Evolutionary conservation across 2,888 invertebrate species (phyloP).

Genomic region (Hymenopus coronatus): DNA sequence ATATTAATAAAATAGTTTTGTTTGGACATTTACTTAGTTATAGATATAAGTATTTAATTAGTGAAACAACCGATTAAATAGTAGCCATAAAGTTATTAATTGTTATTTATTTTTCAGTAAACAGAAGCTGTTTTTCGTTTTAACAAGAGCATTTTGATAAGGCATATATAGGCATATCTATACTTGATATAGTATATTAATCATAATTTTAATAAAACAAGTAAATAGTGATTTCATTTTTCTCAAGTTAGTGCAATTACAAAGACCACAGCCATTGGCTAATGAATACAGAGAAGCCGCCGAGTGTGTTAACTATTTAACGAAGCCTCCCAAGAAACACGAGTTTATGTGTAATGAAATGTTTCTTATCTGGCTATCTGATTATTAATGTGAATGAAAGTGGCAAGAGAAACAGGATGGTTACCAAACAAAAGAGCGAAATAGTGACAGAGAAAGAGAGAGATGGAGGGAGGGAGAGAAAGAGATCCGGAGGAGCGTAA

Average conservation of each 20-base stretch:
- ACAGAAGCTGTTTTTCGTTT: too few relatives aligned
- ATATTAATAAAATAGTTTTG: too few relatives aligned
- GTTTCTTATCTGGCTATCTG: not conserved
- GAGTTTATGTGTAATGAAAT: not conserved
- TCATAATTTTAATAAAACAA: not conserved
- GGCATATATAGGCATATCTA: too few relatives aligned
- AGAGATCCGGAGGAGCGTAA: conserved; percentile 4
- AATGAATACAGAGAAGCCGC: not conserved
- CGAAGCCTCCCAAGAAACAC: not conserved
- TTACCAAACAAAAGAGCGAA: conserved; percentile 31
- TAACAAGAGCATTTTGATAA: too few relatives aligned
- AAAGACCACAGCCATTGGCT: not conserved
- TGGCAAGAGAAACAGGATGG: conserved; percentile 22
- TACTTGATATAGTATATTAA: too few relatives aligned
- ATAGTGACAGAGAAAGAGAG: conserved; percentile 22
- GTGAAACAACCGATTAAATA: too few relatives aligned
- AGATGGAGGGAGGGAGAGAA: conserved; percentile 11
- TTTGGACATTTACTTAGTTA: too few relatives aligned
- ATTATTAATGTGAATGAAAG: conserved; percentile 18
- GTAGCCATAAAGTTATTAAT: too few relatives aligned
- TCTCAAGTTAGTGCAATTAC: not conserved
- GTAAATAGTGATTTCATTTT: not conserved
- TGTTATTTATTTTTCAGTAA: too few relatives aligned
- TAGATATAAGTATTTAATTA: too few relatives aligned
- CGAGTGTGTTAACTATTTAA: not conserved